phyloP scores from a whole-genome alignment of 1,140 invertebrate genomes.

The Cryptotermes secundus region DNA sequence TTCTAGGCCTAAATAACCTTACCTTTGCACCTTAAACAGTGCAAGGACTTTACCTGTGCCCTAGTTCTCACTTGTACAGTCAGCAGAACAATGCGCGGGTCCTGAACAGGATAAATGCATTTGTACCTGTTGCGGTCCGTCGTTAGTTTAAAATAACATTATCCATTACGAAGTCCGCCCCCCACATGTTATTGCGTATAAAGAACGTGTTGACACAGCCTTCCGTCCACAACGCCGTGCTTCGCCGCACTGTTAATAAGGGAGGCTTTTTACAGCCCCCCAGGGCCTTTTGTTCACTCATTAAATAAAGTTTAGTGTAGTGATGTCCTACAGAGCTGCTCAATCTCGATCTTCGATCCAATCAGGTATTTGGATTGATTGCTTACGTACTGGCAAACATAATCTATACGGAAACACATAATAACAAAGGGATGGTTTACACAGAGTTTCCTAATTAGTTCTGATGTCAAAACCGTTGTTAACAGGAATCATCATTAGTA shows the following conservation, averaged over 20 bases:
- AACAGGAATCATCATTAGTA: too few relatives aligned
- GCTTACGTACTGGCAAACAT: too few relatives aligned
- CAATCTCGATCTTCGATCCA: neutral
- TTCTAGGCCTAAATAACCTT: too few relatives aligned
- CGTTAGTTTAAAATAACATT: neutral
- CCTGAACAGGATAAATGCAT: too few relatives aligned
- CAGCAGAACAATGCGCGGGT: neutral
- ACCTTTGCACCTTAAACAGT: too few relatives aligned
- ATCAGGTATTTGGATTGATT: too few relatives aligned
- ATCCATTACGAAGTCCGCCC: neutral
- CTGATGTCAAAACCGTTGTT: too few relatives aligned
- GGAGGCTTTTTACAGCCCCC: neutral
- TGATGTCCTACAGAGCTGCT: neutral
- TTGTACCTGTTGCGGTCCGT: neutral
- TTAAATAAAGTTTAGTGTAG: neutral
- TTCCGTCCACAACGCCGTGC: neutral
- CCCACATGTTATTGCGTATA: slow-evolving; percentile 2
- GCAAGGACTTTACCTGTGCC: too few relatives aligned
- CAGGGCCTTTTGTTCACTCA: neutral
- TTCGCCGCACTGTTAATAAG: slow-evolving; percentile 10
- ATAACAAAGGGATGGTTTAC: too few relatives aligned
- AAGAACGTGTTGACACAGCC: slow-evolving; percentile 9
- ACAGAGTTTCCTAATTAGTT: too few relatives aligned
- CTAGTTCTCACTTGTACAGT: neutral
- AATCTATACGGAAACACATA: too few relatives aligned